phyloP scores from a whole-genome alignment of 2,888 invertebrate species.

The Polyploca ridens region DNA sequence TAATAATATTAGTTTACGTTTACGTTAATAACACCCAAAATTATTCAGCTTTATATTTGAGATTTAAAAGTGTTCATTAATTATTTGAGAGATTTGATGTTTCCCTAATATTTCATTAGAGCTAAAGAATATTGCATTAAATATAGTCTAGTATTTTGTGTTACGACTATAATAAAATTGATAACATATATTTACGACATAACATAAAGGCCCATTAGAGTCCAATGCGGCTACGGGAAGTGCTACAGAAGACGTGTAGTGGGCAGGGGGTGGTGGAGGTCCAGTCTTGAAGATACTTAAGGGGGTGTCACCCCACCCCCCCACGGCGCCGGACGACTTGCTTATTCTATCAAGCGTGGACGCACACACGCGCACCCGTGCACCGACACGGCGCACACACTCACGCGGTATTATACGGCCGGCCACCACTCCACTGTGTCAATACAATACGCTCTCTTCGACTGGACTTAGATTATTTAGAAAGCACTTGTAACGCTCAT shows the following conservation, averaged over 20 bases:
- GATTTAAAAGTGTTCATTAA: neutral
- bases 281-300: slow-evolving; percentile 82
- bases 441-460: slow-evolving; percentile 85
- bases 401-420: slow-evolving; percentile 78
- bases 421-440: slow-evolving; percentile 85
- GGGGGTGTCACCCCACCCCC: slow-evolving; percentile 60
- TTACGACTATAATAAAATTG: slow-evolving; percentile 52
- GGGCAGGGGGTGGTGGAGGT: slow-evolving; percentile 77
- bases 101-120: neutral
- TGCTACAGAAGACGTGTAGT: slow-evolving; percentile 81
- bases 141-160: slow-evolving; percentile 19
- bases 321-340: slow-evolving; percentile 80
- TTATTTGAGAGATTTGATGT: neutral
- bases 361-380: slow-evolving; percentile 63
- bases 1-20: no score
- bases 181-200: slow-evolving; percentile 54
- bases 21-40: no score
- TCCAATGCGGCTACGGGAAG: slow-evolving; percentile 78
- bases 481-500: slow-evolving; percentile 86
- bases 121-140: neutral
- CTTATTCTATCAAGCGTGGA: slow-evolving; percentile 84
- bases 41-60: neutral
- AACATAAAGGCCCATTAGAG: slow-evolving; percentile 77
- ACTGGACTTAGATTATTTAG: slow-evolving; percentile 86
- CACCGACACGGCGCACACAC: slow-evolving; percentile 65